Evolutionary conservation across 1,140 invertebrate genomes (phyloP).

Genomic region (Drosophila guanche): DNA sequence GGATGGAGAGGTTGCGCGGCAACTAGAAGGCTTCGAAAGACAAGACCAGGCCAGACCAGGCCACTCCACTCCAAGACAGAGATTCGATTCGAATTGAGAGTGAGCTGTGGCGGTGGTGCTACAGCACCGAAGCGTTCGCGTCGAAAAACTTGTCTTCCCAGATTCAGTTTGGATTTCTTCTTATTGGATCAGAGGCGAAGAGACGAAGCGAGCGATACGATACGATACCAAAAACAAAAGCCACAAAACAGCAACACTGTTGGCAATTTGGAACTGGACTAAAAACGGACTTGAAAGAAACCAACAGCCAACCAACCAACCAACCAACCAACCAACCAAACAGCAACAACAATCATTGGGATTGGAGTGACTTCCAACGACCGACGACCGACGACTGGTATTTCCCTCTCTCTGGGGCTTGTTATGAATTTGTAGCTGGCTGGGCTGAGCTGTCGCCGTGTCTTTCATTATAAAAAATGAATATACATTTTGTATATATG

Average conservation of each 20-base stretch:
- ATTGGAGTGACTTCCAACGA: constrained; percentile 16
- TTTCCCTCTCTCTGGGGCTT: constrained; percentile 46
- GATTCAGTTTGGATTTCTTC: constrained; percentile 77
- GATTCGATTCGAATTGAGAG: constrained; percentile 33
- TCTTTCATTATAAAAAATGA: constrained; percentile 65
- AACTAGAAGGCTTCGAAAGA: constrained; percentile 43
- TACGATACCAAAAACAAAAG: constrained; percentile 19
- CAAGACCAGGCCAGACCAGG: constrained; percentile 23
- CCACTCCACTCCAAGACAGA: constrained; percentile 20
- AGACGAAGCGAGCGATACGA: background rate
- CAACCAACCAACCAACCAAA: constrained; percentile 33
- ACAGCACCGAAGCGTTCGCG: constrained; percentile 29
- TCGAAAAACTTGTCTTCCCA: constrained; percentile 78
- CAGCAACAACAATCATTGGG: constrained; percentile 18
- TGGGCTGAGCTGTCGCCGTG: constrained; percentile 18
- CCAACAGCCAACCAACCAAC: constrained; percentile 29
- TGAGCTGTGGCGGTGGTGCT: constrained; percentile 26
- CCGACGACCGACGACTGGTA: constrained; percentile 21
- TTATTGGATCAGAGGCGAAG: constrained; percentile 62
- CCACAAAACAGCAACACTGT: constrained; percentile 43
- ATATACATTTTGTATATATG: constrained; percentile 64
- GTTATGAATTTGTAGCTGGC: constrained; percentile 36
- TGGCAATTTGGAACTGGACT: constrained; percentile 78
- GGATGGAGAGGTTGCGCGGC: constrained; percentile 25
- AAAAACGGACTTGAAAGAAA: constrained; percentile 72